Conservation (phyloP, 2,888 invertebrate species). For the Ornithoptera alexandrae region DNA sequence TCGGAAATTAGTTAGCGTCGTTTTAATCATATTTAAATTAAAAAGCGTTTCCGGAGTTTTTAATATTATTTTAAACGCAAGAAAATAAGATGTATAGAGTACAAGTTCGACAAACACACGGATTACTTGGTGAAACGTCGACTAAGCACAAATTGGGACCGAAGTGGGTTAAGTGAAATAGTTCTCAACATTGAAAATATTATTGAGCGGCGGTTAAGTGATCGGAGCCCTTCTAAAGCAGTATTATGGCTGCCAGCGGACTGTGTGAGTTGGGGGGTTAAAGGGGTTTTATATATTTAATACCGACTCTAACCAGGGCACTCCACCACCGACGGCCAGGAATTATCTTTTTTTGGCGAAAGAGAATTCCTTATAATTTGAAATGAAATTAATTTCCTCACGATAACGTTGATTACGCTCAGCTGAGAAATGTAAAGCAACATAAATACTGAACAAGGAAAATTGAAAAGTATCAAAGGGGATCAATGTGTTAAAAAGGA, state of each 20-base stretch:
- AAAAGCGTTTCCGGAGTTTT: too few species aligned
- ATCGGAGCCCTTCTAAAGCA: not conserved
- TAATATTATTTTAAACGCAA: too few species aligned
- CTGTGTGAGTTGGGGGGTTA: not conserved
- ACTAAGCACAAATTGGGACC: not conserved
- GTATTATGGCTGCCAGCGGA: not conserved
- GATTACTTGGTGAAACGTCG: not conserved
- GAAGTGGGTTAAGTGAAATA: not conserved
- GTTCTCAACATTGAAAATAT: not conserved
- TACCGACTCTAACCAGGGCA: not conserved
- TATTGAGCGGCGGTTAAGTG: not conserved
- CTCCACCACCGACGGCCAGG: not conserved
- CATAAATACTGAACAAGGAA: not conserved
- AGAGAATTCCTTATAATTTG: too few species aligned
- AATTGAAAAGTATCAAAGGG: not conserved
- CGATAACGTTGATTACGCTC: too few species aligned
- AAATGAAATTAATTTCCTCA: too few species aligned
- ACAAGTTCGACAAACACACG: too few species aligned
- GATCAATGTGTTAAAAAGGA: not conserved
- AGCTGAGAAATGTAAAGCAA: not conserved
- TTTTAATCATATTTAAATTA: too few species aligned
- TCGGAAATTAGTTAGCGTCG: too few species aligned
- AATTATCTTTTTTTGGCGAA: too few species aligned
- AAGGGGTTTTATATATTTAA: not conserved
- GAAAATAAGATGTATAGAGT: too few species aligned